Evolutionary conservation across 2,888 invertebrate species (phyloP).

Genomic region (Hedya salicella): DNA sequence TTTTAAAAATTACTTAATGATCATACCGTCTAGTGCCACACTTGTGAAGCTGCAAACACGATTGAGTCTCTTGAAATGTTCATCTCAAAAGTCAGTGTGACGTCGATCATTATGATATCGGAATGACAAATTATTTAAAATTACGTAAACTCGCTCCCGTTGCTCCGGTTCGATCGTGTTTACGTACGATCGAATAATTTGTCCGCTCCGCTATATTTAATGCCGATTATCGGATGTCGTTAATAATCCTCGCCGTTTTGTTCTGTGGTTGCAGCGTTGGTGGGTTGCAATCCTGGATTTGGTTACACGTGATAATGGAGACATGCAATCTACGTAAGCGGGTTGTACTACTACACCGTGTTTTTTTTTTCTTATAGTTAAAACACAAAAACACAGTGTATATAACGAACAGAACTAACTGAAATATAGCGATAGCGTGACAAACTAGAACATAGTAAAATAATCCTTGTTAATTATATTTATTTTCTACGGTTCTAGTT

Average conservation of each 20-base stretch:
- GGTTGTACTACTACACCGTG: too few relatives aligned
- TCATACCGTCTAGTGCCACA: constrained; percentile 62
- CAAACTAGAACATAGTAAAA: constrained; percentile 1
- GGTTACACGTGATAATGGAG: constrained; percentile 31
- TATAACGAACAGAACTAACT: background rate
- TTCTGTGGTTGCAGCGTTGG: constrained; percentile 75
- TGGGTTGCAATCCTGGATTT: constrained; percentile 70
- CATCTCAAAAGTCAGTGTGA: background rate
- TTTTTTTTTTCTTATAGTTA: too few relatives aligned
- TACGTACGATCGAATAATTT: constrained; percentile 1
- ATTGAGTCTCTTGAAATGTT: background rate
- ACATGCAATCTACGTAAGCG: constrained; percentile 46
- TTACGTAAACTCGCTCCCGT: background rate
- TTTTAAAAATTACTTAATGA: constrained; percentile 44
- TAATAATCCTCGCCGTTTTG: constrained; percentile 32
- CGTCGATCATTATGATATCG: background rate
- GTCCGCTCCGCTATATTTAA: constrained; percentile 8
- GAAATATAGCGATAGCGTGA: background rate
- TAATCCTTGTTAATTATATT: too few relatives aligned
- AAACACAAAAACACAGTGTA: too few relatives aligned
- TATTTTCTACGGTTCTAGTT: background rate
- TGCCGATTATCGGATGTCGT: background rate
- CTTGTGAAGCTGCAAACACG: constrained; percentile 76
- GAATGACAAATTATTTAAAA: constrained; percentile 7
- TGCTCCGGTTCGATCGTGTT: background rate